Percentiles rank a stretch among this genome's conserved stretches.
phyloP scores from a whole-genome alignment of 2,113 vertebrate species.

The Channa argus region DNA sequence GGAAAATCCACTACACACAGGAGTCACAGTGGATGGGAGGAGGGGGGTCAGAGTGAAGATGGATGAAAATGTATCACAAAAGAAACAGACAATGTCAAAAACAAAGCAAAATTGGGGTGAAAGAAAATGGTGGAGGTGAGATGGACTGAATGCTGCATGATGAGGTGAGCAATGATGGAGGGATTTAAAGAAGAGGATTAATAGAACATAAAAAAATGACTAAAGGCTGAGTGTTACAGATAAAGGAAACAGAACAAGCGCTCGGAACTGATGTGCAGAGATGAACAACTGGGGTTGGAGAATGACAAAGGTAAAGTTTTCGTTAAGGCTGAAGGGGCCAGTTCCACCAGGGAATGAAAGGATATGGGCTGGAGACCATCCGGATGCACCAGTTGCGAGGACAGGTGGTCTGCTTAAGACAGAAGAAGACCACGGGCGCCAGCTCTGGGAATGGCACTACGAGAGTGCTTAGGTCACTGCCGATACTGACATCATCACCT shows the following conservation, averaged over 20 bases:
- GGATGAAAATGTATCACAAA: conserved; percentile 22
- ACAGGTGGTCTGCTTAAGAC: conserved; percentile 96
- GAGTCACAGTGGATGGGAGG: conserved; percentile 14
- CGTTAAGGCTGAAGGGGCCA: neutral
- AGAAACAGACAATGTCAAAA: neutral
- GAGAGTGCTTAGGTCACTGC: conserved; percentile 84
- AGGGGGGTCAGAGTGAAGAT: conserved; percentile 19
- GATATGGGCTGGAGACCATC: conserved; percentile 99
- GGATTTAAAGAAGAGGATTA: too few species aligned
- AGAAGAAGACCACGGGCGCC: conserved; percentile 97
- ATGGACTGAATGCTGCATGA: too few species aligned
- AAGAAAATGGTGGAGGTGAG: neutral
- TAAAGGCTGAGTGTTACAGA: too few species aligned
- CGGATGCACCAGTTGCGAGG: conserved; percentile 98
- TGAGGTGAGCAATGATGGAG: too few species aligned
- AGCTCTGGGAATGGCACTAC: conserved; percentile 93
- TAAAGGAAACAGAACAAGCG: neutral
- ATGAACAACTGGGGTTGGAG: neutral
- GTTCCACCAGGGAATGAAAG: conserved; percentile 76
- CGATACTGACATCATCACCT: conserved; percentile 84
- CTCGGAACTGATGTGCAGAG: neutral
- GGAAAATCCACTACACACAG: conserved; percentile 36
- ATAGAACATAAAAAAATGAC: too few species aligned
- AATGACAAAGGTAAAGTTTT: conserved; percentile 3
- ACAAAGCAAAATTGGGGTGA: conserved; percentile 1